Evolutionary conservation across 2,888 invertebrate genomes (phyloP).

Genomic region (Atrina japonica): DNA sequence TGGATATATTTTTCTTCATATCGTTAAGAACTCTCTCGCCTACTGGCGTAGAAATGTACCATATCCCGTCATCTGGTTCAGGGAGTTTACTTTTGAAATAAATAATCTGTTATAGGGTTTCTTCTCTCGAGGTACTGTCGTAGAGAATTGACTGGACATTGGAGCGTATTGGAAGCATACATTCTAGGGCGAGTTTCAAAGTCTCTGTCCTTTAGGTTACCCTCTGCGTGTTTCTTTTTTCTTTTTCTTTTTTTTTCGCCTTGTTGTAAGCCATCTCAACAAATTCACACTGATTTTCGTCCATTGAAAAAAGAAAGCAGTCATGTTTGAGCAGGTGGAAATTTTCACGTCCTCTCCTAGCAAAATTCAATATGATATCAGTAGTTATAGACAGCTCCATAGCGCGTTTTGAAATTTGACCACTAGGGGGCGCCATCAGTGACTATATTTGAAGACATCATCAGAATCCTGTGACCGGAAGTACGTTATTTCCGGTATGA

Average conservation of each 20-base stretch:
- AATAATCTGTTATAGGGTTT: constrained; percentile 16
- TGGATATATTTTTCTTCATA: constrained; percentile 35
- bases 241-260: constrained; percentile 41
- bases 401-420: too few relatives aligned
- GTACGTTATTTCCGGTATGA: too few relatives aligned
- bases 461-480: too few relatives aligned
- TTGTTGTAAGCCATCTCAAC: constrained; percentile 30
- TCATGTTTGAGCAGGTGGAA: constrained; percentile 13
- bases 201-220: constrained; percentile 12
- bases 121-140: constrained; percentile 20
- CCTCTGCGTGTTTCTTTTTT: constrained; percentile 37
- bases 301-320: constrained; percentile 21
- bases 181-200: constrained; percentile 32
- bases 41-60: constrained; percentile 18
- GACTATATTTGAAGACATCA: too few relatives aligned
- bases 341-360: constrained; percentile 35
- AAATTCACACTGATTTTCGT: constrained; percentile 20
- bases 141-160: constrained; percentile 30
- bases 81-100: constrained; percentile 17
- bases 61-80: constrained; percentile 8
- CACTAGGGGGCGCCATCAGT: too few relatives aligned
- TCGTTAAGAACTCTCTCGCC: constrained; percentile 18
- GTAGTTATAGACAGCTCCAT: too few relatives aligned
- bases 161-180: constrained; percentile 17
- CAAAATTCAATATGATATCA: constrained; percentile 34